These are phyloP conservation scores for Myocastor coypus DNA, from an alignment of 2,113 vertebrate species.

Conservation along the genomic window DNA sequence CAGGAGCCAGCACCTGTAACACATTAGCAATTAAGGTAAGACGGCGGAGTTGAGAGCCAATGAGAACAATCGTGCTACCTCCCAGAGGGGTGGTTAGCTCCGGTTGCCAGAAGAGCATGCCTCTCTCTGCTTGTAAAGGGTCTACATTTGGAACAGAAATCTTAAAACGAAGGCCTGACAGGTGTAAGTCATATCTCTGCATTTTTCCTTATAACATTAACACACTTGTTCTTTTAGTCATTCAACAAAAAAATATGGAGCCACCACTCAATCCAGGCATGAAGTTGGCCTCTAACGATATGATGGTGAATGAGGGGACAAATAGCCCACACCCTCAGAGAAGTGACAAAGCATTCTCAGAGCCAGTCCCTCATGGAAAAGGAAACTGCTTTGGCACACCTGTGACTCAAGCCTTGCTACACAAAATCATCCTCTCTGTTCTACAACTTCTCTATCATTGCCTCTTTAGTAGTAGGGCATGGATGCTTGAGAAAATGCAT, in stretches of 20 bases:
- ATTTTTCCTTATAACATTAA: background rate
- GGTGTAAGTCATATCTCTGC: background rate
- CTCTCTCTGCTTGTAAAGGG: background rate
- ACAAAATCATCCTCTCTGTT: background rate
- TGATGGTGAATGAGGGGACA: rapidly evolving
- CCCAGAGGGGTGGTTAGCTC: rapidly evolving
- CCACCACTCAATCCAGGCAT: background rate
- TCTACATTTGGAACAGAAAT: background rate
- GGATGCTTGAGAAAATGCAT: rapidly evolving
- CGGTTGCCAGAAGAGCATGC: background rate
- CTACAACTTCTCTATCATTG: rapidly evolving
- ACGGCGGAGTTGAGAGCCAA: background rate
- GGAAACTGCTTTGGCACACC: background rate
- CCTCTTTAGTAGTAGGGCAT: background rate
- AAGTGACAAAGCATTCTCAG: background rate
- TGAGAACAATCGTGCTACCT: background rate
- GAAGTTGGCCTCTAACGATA: background rate
- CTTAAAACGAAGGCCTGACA: background rate
- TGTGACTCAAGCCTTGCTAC: background rate
- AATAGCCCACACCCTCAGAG: rapidly evolving
- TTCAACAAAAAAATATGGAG: rapidly evolving
- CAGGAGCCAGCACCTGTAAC: conserved; percentile 33
- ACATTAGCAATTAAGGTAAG: background rate
- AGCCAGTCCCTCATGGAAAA: rapidly evolving
- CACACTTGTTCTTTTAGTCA: background rate